Percentiles rank a stretch among this genome's conserved stretches.
Conservation (phyloP, 2,797 vertebrate genomes). For the Decapterus maruadsi region DNA sequence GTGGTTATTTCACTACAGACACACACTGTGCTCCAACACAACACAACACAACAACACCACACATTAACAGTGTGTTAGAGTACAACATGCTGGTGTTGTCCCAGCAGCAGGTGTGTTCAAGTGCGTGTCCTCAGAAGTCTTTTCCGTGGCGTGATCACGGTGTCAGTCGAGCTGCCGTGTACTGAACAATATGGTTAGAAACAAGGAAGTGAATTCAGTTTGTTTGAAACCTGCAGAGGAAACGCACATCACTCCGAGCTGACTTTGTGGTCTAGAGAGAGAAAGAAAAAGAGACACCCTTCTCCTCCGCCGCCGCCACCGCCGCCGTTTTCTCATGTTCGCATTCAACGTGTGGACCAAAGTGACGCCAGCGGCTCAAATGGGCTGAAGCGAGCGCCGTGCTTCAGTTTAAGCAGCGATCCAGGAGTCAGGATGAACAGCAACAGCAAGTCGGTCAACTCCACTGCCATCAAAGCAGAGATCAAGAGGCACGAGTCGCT, state of each 20-base stretch:
- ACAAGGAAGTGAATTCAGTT: slow-evolving; percentile 86
- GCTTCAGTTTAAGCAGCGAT: slow-evolving; percentile 52
- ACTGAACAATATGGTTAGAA: slow-evolving; percentile 63
- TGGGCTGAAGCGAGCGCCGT: slow-evolving; percentile 75
- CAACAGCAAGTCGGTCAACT: slow-evolving; percentile 79
- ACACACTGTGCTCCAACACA: too few relatives aligned
- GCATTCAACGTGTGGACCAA: slow-evolving; percentile 43
- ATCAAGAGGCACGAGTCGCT: slow-evolving; percentile 87
- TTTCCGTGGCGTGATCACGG: background rate
- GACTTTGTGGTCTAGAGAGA: slow-evolving; percentile 71
- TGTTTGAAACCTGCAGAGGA: slow-evolving; percentile 79
- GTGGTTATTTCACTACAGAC: too few relatives aligned
- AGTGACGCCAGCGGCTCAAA: slow-evolving; percentile 61
- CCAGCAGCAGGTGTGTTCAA: background rate
- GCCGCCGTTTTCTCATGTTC: slow-evolving; percentile 21
- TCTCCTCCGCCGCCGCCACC: slow-evolving; percentile 15
- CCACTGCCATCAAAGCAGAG: slow-evolving; percentile 89
- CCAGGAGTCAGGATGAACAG: slow-evolving; percentile 81
- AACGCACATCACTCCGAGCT: slow-evolving; percentile 59
- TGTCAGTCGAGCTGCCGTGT: slow-evolving; percentile 26
- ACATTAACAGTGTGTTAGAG: background rate
- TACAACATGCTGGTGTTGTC: background rate
- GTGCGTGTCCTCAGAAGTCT: background rate
- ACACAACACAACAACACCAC: too few relatives aligned
- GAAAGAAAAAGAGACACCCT: slow-evolving; percentile 19